Conservation (phyloP, 92 coral and sea anemone species). For the Diadumene lineata region DNA sequence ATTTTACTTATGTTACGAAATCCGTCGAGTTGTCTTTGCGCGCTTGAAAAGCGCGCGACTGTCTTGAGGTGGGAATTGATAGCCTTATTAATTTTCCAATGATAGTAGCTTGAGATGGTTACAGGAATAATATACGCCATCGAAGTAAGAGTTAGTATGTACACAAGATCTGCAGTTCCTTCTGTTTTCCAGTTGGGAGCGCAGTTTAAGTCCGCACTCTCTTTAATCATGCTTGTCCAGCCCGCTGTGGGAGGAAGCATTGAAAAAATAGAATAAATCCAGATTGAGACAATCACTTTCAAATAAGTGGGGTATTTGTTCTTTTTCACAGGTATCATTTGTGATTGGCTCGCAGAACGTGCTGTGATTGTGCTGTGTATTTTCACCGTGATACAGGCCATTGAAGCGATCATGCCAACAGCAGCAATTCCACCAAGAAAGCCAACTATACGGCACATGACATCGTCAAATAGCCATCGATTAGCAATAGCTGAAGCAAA, state of each 20-base stretch:
- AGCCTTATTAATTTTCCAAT: slow-evolving; percentile 38
- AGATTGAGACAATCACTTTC: slow-evolving; percentile 34
- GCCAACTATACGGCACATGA: slow-evolving; percentile 44
- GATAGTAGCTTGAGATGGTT: slow-evolving; percentile 34
- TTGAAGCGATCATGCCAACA: slow-evolving; percentile 54
- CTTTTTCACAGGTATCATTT: too few species aligned
- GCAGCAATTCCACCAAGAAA: slow-evolving; percentile 68
- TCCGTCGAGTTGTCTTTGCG: slow-evolving; percentile 12
- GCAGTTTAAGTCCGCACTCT: slow-evolving; percentile 60
- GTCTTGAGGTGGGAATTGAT: slow-evolving; percentile 4
- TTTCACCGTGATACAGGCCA: slow-evolving; percentile 51
- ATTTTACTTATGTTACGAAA: slow-evolving; percentile 44
- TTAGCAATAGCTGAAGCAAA: slow-evolving; percentile 57
- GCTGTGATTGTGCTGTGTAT: slow-evolving; percentile 35
- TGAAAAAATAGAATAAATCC: slow-evolving; percentile 53
- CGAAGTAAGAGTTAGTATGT: slow-evolving; percentile 34
- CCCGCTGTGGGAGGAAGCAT: slow-evolving; percentile 70
- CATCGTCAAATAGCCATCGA: slow-evolving; percentile 38
- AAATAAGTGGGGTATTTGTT: background rate
- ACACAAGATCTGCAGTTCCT: slow-evolving; percentile 33
- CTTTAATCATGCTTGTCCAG: slow-evolving; percentile 50
- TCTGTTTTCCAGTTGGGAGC: slow-evolving; percentile 67
- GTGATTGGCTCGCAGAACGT: background rate
- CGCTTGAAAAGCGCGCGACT: slow-evolving; percentile 15
- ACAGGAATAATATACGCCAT: slow-evolving; percentile 63